Base-by-base conservation (phyloP, 2,888 invertebrate genomes). In the Ophraella communa region DNA sequence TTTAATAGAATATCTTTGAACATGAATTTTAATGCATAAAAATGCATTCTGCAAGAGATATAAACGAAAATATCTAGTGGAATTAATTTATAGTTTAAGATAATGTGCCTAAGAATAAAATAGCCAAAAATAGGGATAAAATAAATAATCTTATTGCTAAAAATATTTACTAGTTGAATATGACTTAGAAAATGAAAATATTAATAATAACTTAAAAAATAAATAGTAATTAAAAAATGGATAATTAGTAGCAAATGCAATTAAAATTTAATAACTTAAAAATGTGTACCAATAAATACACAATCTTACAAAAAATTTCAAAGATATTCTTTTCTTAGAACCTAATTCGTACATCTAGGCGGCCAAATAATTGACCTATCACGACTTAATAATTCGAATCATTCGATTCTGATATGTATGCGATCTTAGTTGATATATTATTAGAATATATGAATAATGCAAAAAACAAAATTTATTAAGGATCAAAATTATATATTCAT, bases 341-440 rank as follows among this genome's bases (percentile, higher is more conserved):
- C 39, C 55, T 64, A 68, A 52, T 23, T 24, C 58, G 62, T 69
- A 69, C 67, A 63, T 59, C 66, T 74, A 75, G 62, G 49, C 73
- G 76, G 72, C 71, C 76, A 71, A 73, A 68, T 68, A 67, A 58
- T 69, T 71, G 79, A 76, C 78, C 79, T 80, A 80, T 80, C 80
- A 80, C 80, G 74, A 74, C 77, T 75, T 80, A 77, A 78, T 75
- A 80, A 74, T n/a, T 74, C 76, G 82, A 81, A 78, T 80, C 81
- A 74, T 72, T 71, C 63, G 81, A 81, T 80, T 81, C 82, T 83
- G 83, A 83, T 83, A 83, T 83, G 83, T 82, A 80, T 81, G 80
- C 77, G 81, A 81, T 82, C 82, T 83, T 78, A 82, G 83, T 82
- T 83, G 83, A 81, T 82, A 81, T 81, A 77, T 76, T 75, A 71